Base-by-base conservation (phyloP, 2,888 invertebrate species). In the Cephus rjabovi region DNA sequence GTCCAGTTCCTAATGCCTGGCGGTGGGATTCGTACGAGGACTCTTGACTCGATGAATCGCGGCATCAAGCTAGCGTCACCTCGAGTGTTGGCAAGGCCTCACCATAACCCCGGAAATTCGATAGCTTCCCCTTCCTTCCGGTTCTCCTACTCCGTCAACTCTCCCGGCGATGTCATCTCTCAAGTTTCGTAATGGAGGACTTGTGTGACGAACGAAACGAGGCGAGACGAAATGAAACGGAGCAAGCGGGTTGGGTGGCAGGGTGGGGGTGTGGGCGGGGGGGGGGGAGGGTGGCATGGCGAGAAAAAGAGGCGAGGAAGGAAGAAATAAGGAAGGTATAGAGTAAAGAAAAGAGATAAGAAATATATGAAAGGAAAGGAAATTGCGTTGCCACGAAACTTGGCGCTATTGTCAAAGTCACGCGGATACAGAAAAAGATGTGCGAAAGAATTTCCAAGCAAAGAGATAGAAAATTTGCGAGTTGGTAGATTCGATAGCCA, bases 151-250 rank as follows among this genome's bases (percentile, higher is more conserved):
- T 56, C 56, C 56, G 56, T 56, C 56, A 56, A 56, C 56, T 56
- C 56, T 56, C 23, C 56, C 23, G 56, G 9, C 56, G 56, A 56
- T 56, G 56, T 56, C 56, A 56, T 56, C 56, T 56, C 56, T 56
- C 56, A 56, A 56, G 56, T 56, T 56, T 56, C 23, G 56, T 56
- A 56, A 56, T 56, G 56, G 56, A 56, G 77, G 76, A 73, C 37
- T 78, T 80, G 75, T 76, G 71, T 75, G 56, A 74, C 74, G 40
- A 40, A 68, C 73, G 75, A 79, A 80, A 76, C 33, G 34, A 56
- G 23, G 56, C 56, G 71, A 75, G 74, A 77, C 23, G 56, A 56
- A 56, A 56, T 56, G 56, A 79, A 81, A 77, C 74, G 73, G 74
- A 77, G 37, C 74, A 74, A 40, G 70, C 74, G 80, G 79, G 75